phyloP scores from a whole-genome alignment of 2,113 vertebrate species.

The Pholis gunnellus region DNA sequence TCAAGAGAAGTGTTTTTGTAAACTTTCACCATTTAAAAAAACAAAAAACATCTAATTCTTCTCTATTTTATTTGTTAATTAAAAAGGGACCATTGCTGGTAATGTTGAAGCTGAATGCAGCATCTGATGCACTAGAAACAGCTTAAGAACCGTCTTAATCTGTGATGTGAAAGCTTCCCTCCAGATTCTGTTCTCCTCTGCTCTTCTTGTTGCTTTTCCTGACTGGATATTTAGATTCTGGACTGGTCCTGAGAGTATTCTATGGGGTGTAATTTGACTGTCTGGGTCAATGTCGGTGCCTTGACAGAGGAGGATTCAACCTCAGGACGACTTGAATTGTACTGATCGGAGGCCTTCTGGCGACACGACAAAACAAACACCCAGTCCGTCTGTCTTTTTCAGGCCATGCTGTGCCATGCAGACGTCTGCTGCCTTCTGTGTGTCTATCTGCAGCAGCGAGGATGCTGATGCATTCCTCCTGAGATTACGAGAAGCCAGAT shows the following conservation, averaged over 20 bases:
- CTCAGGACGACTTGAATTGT: slow-evolving; percentile 46
- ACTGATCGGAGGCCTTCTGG: slow-evolving; percentile 35
- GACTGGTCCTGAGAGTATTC: slow-evolving; percentile 5
- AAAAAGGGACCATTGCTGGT: background rate
- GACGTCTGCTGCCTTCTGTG: background rate
- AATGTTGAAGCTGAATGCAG: background rate
- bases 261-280: slow-evolving; percentile 72
- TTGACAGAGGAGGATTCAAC: slow-evolving; percentile 36
- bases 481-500: slow-evolving; percentile 3
- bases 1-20: background rate
- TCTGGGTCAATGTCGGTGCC: slow-evolving; percentile 63
- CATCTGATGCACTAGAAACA: background rate
- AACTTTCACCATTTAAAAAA: background rate
- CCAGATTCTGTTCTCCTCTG: background rate
- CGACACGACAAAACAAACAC: slow-evolving; percentile 32
- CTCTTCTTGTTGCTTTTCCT: background rate
- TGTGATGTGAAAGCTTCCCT: slow-evolving; percentile 2
- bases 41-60: background rate
- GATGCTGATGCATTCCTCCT: background rate
- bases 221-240: slow-evolving; percentile 29
- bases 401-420: background rate
- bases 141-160: background rate
- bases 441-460: background rate
- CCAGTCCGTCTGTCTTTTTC: background rate
- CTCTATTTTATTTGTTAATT: background rate